These are phyloP conservation scores for Vannuccia rotundouncinata DNA, from an alignment of 2,888 invertebrate species.

Conservation along the genomic window DNA sequence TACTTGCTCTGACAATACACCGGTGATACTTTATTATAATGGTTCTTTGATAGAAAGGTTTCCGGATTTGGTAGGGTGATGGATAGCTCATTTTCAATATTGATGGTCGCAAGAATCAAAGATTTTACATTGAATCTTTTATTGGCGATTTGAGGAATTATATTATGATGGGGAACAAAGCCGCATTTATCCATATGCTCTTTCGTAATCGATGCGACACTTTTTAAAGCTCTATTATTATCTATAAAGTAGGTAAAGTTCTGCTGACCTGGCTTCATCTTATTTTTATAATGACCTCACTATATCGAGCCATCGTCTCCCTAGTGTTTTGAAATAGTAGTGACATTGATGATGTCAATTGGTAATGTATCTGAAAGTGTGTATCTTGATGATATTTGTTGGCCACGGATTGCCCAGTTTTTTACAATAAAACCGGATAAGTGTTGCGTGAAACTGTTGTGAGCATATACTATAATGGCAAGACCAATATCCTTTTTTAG, in stretches of 20 bases:
- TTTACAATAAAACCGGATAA: neutral
- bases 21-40: neutral
- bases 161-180: neutral
- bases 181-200: neutral
- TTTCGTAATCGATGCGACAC: neutral
- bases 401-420: neutral
- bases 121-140: neutral
- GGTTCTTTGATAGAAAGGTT: neutral
- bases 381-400: neutral
- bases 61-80: neutral
- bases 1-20: neutral
- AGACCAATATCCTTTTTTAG: neutral
- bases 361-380: neutral
- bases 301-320: neutral
- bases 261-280: neutral
- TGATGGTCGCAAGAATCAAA: neutral
- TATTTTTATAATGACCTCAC: neutral
- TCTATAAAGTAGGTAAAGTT: neutral
- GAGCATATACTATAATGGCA: neutral
- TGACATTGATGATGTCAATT: neutral
- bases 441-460: neutral
- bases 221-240: neutral
- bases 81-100: neutral
- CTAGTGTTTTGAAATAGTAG: neutral
- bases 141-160: neutral